Evolutionary conservation across 2,113 vertebrate genomes (phyloP).

Genomic region (Athene cunicularia): DNA sequence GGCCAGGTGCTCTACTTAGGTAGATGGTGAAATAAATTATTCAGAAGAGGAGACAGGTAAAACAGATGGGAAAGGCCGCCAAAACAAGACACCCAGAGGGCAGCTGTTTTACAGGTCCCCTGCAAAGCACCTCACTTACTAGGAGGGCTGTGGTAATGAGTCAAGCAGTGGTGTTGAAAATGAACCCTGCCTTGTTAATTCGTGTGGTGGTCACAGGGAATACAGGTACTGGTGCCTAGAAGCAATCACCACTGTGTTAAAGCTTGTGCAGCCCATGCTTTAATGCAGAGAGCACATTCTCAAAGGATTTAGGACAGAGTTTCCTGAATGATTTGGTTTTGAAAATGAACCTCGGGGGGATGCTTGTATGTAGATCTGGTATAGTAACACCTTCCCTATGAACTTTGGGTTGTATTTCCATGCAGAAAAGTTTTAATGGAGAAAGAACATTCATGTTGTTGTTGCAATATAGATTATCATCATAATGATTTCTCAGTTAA

Average conservation of each 20-base stretch:
- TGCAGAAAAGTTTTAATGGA: not conserved
- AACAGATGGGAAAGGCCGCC: slow-evolving; percentile 84
- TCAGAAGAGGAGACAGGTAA: slow-evolving; percentile 84
- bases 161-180: slow-evolving; percentile 14
- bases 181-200: not conserved
- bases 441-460: not conserved
- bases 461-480: not conserved
- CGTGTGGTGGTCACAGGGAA: not conserved
- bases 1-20: slow-evolving; percentile 83
- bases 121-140: not conserved
- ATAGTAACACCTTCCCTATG: not conserved
- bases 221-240: not conserved
- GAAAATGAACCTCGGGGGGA: not conserved
- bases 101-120: slow-evolving; percentile 74
- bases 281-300: not conserved
- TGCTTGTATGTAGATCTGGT: not conserved
- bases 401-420: not conserved
- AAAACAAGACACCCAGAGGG: slow-evolving; percentile 76
- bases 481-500: not conserved
- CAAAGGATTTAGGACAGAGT: not conserved
- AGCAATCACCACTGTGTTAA: not conserved
- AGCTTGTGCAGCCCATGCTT: not conserved
- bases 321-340: not conserved
- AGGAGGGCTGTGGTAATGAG: not conserved
- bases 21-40: slow-evolving; percentile 89